Percentiles rank a stretch among this genome's conserved stretches.
Conservation (phyloP, 2,113 vertebrate genomes). For the Nibea albiflora region DNA sequence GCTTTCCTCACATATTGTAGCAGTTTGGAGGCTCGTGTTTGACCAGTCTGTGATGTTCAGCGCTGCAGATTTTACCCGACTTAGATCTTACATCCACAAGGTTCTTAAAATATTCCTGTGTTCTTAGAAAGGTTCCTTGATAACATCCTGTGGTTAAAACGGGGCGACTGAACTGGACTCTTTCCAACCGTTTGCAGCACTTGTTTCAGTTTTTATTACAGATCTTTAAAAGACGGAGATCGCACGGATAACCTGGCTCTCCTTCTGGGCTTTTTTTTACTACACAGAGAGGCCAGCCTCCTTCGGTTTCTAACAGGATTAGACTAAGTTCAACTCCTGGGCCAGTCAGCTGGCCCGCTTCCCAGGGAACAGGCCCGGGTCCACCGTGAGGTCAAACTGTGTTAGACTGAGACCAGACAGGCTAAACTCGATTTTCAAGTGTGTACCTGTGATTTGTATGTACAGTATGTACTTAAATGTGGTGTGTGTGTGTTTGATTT, state of each 20-base stretch:
- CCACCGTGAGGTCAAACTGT: constrained; percentile 10
- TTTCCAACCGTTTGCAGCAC: background rate
- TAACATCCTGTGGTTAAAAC: background rate
- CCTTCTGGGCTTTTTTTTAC: background rate
- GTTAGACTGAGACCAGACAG: background rate
- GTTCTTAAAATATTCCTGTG: background rate
- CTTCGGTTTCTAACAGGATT: background rate
- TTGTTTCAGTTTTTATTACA: background rate
- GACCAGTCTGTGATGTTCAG: background rate
- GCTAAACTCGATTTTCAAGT: constrained; percentile 5
- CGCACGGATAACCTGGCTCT: background rate
- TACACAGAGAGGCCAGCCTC: background rate
- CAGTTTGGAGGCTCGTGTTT: too few species aligned
- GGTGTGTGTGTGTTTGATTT: constrained; percentile 1
- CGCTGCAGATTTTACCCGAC: background rate
- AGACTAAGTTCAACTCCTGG: background rate
- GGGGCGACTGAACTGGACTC: too few species aligned
- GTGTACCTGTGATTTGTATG: background rate
- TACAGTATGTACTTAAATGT: background rate
- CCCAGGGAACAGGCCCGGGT: constrained; percentile 1
- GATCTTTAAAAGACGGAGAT: background rate
- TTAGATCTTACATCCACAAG: too few species aligned
- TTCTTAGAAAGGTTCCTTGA: background rate
- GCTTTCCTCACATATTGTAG: background rate
- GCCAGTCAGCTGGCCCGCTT: background rate